Conservation (phyloP, 2,797 vertebrate species). For the Falco peregrinus region DNA sequence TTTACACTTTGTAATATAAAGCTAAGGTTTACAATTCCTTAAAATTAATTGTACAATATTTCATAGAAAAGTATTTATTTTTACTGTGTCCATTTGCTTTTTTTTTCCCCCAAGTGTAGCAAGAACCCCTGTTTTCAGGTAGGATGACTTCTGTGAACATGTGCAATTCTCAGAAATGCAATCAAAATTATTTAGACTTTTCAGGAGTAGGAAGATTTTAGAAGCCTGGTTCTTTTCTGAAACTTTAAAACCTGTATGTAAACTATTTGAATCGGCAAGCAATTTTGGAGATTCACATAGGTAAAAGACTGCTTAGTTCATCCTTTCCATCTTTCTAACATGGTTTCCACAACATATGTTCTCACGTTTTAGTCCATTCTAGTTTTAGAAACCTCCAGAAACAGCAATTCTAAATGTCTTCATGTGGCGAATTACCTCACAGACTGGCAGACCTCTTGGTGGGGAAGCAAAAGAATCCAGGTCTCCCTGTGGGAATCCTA, state of each 20-base stretch:
- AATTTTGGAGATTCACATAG: not conserved
- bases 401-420: not conserved
- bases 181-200: not conserved
- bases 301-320: not conserved
- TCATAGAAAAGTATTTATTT: not conserved
- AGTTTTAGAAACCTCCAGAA: not conserved
- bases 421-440: not conserved
- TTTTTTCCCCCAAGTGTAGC: not conserved
- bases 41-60: not conserved
- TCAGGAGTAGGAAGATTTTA: not conserved
- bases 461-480: not conserved
- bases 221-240: not conserved
- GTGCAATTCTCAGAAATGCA: not conserved
- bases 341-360: not conserved
- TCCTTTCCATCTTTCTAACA: not conserved
- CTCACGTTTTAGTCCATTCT: not conserved
- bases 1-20: not conserved
- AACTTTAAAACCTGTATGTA: not conserved
- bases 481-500: not conserved
- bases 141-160: not conserved
- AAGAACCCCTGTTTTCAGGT: not conserved
- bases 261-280: not conserved
- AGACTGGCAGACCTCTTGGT: not conserved
- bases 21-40: not conserved
- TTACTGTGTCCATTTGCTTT: not conserved